Evolutionary conservation across 2,797 vertebrate species (phyloP).

Genomic region (Phataginus tetradactyla): DNA sequence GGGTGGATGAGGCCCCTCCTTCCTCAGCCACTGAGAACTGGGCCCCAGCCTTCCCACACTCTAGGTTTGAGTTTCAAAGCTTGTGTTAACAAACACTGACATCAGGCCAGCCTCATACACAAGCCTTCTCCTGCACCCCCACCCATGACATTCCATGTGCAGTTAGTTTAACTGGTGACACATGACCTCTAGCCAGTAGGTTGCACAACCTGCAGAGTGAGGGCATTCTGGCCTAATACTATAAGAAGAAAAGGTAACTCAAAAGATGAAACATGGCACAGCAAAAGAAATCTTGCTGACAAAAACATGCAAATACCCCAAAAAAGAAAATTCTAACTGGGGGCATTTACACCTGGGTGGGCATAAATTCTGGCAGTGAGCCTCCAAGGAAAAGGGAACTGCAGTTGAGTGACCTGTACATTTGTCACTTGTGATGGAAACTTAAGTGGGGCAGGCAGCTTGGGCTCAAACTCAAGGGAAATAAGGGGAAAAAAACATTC

Average conservation of each 20-base stretch:
- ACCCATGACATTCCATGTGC: background rate
- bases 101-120: background rate
- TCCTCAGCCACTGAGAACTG: background rate
- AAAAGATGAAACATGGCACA: background rate
- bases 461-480: slow-evolving; percentile 9
- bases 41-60: background rate
- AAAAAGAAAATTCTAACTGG: background rate
- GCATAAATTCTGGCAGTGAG: slow-evolving; percentile 14
- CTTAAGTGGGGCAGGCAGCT: background rate
- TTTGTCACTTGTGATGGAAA: background rate
- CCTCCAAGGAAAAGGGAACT: background rate
- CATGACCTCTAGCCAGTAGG: background rate
- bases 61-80: background rate
- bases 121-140: background rate
- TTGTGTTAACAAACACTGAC: background rate
- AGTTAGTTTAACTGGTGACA: background rate
- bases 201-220: background rate
- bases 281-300: background rate
- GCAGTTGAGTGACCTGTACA: background rate
- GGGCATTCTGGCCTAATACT: background rate
- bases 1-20: background rate
- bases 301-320: background rate
- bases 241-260: slow-evolving; percentile 23
- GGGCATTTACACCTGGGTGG: background rate
- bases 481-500: background rate